Evolutionary conservation across 1,140 invertebrate species (phyloP).

Genomic region (Drosophila paulistorum): DNA sequence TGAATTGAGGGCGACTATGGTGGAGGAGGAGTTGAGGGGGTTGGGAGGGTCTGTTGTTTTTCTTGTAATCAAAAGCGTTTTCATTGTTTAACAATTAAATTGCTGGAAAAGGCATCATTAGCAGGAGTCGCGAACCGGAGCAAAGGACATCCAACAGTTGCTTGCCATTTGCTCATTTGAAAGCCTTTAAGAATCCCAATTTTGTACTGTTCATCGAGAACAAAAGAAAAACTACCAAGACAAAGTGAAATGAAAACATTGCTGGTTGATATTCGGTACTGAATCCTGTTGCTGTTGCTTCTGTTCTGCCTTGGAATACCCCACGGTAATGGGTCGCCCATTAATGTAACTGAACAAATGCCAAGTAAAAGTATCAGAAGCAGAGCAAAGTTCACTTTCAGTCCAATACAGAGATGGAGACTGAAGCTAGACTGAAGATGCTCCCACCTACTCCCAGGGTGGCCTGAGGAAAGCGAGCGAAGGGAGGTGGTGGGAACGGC

Average conservation of each 20-base stretch:
- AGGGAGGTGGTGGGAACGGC: not conserved
- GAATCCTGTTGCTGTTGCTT: not conserved
- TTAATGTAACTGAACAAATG: conserved; percentile 48
- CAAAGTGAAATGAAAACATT: conserved; percentile 63
- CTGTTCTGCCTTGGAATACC: conserved; percentile 34
- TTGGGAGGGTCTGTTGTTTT: conserved; percentile 52
- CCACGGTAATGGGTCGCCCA: conserved; percentile 73
- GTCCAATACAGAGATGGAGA: conserved; percentile 52
- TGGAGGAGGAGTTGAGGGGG: too few relatives aligned
- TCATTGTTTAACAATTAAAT: conserved; percentile 81
- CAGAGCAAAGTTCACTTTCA: conserved; percentile 66
- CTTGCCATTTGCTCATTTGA: conserved; percentile 45
- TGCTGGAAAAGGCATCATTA: conserved; percentile 81
- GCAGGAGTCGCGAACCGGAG: conserved; percentile 37
- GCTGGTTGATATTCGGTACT: conserved; percentile 6
- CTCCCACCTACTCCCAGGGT: not conserved
- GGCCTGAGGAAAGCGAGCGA: not conserved
- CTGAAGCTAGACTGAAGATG: not conserved
- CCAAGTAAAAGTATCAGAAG: conserved; percentile 26
- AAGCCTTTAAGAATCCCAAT: conserved; percentile 33
- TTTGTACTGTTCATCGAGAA: conserved; percentile 26
- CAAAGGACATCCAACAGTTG: conserved; percentile 1
- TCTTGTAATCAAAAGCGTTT: conserved; percentile 81
- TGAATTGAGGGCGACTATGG: too few relatives aligned
- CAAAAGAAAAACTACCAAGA: conserved; percentile 52